Base-by-base conservation (phyloP, 1,140 invertebrate species). In the Pogonus chalceus region DNA sequence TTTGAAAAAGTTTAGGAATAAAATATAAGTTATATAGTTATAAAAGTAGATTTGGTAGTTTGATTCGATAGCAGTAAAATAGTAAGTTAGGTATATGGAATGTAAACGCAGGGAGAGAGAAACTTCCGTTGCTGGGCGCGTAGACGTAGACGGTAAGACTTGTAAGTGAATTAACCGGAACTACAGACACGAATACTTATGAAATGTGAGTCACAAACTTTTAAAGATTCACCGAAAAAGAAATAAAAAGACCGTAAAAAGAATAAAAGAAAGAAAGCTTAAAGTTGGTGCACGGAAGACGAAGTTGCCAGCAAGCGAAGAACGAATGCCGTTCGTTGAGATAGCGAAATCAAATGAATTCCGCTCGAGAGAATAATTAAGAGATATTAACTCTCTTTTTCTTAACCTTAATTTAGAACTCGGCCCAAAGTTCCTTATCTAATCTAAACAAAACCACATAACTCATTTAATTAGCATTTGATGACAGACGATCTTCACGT, bases 391-490 rank as follows among this genome's bases (percentile, higher is more conserved):
- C 37, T 43, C 37, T 43, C 37, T 43, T 43, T 43, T 43, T 43
- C 37, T 43, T 43, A 43, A 18, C 37, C 4, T 43, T 43, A 43
- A 43, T 43, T 43, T 43, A 9, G 37, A 43, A 43, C 37, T 43
- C 37, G 9, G 37, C 37, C 9, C 18, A 43, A 43, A 43, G 9
- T 43, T 43, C 37, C 18, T 43, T 43, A 43, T 43, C 37, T 43
- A 43, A 43, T 43, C 37, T 43, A 43, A 43, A 43, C 37, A 43
- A 43, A 43, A 12, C 37, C 37, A 43, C 37, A 18, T 43, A 43
- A 43, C 37, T 43, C 37, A 43, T 43, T 43, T 43, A 43, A 43
- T 43, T 43, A 43, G 37, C 37, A 43, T 43, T 43, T 43, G 37
- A 18, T 43, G 37, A 43, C 18, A 18, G 37, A 4, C 9, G 18